These are phyloP conservation scores for Ramazzottius varieornatus DNA, from an alignment of 2,888 invertebrate species.

Conservation along the genomic window DNA sequence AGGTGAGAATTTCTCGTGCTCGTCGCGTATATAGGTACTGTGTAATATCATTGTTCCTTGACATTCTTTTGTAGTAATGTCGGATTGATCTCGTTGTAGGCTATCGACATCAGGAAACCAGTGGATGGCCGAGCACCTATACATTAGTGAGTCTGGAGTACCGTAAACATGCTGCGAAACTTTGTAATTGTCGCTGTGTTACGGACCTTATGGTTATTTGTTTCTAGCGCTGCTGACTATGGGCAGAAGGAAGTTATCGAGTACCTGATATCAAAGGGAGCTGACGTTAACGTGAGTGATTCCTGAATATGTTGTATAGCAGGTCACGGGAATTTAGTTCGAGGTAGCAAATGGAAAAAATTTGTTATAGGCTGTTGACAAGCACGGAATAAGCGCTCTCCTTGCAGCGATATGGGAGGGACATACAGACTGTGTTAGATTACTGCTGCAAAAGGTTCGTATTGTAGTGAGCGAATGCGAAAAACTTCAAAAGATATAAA, in stretches of 20 bases:
- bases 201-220: no score
- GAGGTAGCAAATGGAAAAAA: not conserved
- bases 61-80: no score
- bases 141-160: no score
- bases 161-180: no score
- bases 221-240: slow-evolving; percentile 89
- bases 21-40: no score
- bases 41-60: no score
- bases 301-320: not conserved
- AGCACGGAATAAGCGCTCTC: slow-evolving; percentile 76
- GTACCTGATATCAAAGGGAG: slow-evolving; percentile 62
- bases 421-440: slow-evolving; percentile 63
- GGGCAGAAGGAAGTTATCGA: slow-evolving; percentile 67
- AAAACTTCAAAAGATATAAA: no score
- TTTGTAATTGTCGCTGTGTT: no score
- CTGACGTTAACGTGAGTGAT: slow-evolving; percentile 53
- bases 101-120: slow-evolving; percentile 53
- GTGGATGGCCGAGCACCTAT: slow-evolving; percentile 67
- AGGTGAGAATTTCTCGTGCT: slow-evolving; percentile 38
- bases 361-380: slow-evolving; percentile 49
- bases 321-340: not conserved
- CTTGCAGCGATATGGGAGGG: slow-evolving; percentile 91
- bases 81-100: no score
- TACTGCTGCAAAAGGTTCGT: slow-evolving; percentile 54
- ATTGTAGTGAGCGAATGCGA: no score